Evolutionary conservation across 1,140 invertebrate species (phyloP).

Genomic region (Monochamus saltuarius): DNA sequence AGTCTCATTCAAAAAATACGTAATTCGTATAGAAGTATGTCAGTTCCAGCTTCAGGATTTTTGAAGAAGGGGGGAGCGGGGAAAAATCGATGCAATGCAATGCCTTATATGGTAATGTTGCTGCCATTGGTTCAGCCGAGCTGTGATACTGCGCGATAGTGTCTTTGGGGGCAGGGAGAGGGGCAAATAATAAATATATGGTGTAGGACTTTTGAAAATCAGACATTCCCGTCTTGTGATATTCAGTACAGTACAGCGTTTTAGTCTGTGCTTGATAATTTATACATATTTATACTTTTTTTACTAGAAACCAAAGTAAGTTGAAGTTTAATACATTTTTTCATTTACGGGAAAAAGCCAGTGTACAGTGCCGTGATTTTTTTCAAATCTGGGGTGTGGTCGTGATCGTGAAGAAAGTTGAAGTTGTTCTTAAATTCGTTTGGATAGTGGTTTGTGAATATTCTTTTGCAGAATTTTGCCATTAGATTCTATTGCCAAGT

Average conservation of each 20-base stretch:
- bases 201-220: constrained; percentile 30
- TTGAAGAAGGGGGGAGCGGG: constrained; percentile 25
- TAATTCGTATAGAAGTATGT: constrained; percentile 25
- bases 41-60: constrained; percentile 6
- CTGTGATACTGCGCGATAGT: constrained; percentile 30
- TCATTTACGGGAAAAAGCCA: not conserved
- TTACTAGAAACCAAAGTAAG: constrained; percentile 25
- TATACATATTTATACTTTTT: constrained; percentile 25
- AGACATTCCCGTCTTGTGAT: constrained; percentile 44
- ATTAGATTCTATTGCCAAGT: not conserved
- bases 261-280: constrained; percentile 14
- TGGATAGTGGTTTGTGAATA: too few relatives aligned
- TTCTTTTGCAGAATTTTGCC: not conserved
- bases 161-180: constrained; percentile 20
- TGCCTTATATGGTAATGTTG: constrained; percentile 53
- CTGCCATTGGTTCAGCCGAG: constrained; percentile 45
- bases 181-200: constrained; percentile 44
- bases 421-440: too few relatives aligned
- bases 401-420: not conserved
- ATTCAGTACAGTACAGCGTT: constrained; percentile 22
- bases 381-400: constrained; percentile 10
- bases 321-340: constrained; percentile 4
- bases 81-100: constrained; percentile 46
- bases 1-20: too few relatives aligned
- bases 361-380: not conserved